A percentile compares a stretch with the other conserved stretches of the same genome.
phyloP scores from a whole-genome alignment of 1,140 invertebrate species.

The Monomorium pharaonis region DNA sequence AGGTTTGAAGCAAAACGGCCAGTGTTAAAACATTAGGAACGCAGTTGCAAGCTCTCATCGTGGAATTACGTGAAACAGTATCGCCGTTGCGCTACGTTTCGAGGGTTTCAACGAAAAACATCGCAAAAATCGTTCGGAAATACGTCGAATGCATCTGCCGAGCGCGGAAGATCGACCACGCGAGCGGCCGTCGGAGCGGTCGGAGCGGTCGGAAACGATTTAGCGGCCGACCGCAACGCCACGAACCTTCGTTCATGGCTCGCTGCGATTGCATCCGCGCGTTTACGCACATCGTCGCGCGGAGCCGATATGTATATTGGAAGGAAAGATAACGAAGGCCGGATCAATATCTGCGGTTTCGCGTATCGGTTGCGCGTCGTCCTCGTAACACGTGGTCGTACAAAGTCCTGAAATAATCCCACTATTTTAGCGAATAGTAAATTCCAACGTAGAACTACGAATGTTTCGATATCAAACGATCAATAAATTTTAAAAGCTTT shows the following conservation, averaged over 20 bases:
- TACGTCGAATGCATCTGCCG: conserved; percentile 50
- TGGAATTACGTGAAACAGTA: not conserved
- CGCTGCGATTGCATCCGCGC: conserved; percentile 23
- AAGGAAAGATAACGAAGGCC: conserved; percentile 20
- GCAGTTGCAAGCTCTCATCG: not conserved
- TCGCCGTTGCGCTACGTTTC: not conserved
- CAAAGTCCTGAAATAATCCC: not conserved
- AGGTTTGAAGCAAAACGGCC: not conserved
- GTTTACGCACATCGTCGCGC: conserved; percentile 40
- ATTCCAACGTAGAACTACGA: not conserved
- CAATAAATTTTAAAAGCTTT: not conserved
- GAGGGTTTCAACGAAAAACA: not conserved
- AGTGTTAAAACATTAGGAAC: not conserved
- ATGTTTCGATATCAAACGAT: not conserved
- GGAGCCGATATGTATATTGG: conserved; percentile 1
- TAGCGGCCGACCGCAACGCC: conserved; percentile 53
- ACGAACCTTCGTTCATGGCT: conserved; percentile 42
- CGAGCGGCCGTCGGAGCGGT: conserved; percentile 50
- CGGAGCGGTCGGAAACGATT: conserved; percentile 66
- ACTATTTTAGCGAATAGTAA: not conserved
- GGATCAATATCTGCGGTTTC: not conserved
- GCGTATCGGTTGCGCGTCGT: not conserved
- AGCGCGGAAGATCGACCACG: conserved; percentile 53
- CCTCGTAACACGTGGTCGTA: not conserved
- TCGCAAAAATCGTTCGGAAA: conserved; percentile 5